Evolutionary conservation across 2,888 invertebrate species (phyloP).

Genomic region (Scrobipalpa atriplicella): DNA sequence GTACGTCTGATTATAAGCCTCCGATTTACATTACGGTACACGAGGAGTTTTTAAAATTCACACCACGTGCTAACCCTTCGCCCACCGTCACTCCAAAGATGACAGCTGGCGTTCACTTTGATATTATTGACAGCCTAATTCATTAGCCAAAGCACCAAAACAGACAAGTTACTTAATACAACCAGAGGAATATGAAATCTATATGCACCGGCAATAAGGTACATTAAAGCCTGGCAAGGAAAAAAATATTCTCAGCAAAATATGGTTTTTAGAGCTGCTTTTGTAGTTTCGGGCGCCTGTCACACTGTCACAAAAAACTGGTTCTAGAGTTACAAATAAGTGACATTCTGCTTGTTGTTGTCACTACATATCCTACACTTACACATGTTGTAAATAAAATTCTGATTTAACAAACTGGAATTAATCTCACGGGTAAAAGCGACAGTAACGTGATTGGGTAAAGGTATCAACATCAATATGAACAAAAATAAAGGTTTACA

Average conservation of each 20-base stretch:
- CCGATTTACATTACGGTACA: conserved; percentile 34
- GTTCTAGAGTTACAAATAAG: conserved; percentile 5
- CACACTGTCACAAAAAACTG: conserved; percentile 4
- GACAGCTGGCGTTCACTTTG: conserved; percentile 72
- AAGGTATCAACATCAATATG: not conserved
- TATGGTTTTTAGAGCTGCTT: not conserved
- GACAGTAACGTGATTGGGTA: too few relatives aligned
- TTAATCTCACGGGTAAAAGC: not conserved
- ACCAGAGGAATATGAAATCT: conserved; percentile 34
- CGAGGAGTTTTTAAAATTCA: conserved; percentile 33
- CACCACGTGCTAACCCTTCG: conserved; percentile 50
- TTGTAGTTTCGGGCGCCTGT: not conserved
- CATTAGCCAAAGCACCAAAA: conserved; percentile 57
- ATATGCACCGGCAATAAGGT: conserved; percentile 23
- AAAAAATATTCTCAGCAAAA: not conserved
- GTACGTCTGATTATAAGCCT: conserved; percentile 39
- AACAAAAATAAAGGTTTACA: not conserved
- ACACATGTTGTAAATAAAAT: not conserved
- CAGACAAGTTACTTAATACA: conserved; percentile 35
- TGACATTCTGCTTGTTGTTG: conserved; percentile 5
- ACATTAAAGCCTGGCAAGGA: not conserved
- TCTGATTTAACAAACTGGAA: not conserved
- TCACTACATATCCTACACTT: too few relatives aligned
- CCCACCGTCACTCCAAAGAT: conserved; percentile 63
- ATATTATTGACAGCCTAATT: conserved; percentile 72